phyloP scores from a whole-genome alignment of 2,797 vertebrate genomes.

The Hoplostethus atlanticus region DNA sequence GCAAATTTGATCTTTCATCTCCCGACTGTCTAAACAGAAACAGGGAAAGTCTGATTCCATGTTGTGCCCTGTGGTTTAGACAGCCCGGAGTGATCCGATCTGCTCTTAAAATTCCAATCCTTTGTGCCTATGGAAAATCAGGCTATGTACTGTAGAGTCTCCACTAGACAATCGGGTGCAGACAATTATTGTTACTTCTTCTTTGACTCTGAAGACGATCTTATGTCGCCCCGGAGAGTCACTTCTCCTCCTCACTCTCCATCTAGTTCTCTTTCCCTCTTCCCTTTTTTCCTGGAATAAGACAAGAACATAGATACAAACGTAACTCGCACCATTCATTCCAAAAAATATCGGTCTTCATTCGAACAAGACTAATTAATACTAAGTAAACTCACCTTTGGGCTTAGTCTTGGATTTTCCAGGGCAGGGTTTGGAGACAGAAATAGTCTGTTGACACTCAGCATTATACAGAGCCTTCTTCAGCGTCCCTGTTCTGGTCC shows the following conservation, averaged over 20 bases:
- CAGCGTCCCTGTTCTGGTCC: constrained; percentile 87
- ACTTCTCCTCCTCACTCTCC: constrained; percentile 10
- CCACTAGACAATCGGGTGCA: not conserved
- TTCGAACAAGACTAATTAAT: not conserved
- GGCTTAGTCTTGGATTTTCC: constrained; percentile 88
- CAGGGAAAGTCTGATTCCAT: too few species aligned
- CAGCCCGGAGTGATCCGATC: too few species aligned
- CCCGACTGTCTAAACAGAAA: too few species aligned
- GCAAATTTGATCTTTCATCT: too few species aligned
- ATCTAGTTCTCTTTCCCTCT: constrained; percentile 87
- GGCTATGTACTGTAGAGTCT: not conserved
- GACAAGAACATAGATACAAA: constrained; percentile 26
- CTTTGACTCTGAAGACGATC: not conserved
- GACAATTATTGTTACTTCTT: not conserved
- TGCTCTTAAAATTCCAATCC: too few species aligned
- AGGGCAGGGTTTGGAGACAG: constrained; percentile 88
- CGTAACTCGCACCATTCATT: not conserved
- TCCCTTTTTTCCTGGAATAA: constrained; percentile 84
- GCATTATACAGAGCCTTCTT: constrained; percentile 90
- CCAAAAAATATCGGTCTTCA: not conserved
- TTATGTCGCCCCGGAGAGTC: not conserved
- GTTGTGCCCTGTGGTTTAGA: too few species aligned
- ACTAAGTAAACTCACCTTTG: constrained; percentile 83
- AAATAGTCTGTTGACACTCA: constrained; percentile 88
- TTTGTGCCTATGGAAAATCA: not conserved